Base-by-base conservation (phyloP, 2,888 invertebrate genomes). In the Timema cristinae region DNA sequence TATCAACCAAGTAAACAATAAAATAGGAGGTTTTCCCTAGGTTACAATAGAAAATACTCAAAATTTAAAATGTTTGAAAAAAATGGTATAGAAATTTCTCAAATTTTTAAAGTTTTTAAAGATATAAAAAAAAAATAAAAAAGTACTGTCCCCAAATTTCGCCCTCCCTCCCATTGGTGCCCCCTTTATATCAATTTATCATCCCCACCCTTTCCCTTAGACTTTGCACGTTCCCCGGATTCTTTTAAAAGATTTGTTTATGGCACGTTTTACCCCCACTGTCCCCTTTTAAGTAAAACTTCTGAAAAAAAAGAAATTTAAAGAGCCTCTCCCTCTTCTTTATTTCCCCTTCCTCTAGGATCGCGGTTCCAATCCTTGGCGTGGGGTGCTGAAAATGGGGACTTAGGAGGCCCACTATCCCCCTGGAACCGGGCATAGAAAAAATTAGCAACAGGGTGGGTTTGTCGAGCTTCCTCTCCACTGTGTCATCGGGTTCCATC, bases 201-300 rank as follows among this genome's bases (percentile, higher is more conserved):
- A 76, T 89, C 0, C 87, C 87, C 2, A 99, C 95, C 80, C 99
- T 97, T 48, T 87, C 85, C 99, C 99, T 98, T 98, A 10, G 99
- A 82, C 97, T 98, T 0, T 99, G 84, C 0, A 98, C 98, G 99
- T 99, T 10, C 98, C 98, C 95, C 95, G 0, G 97, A 97, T 82
- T 99, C 98, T n/a, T 82, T 90, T 85, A 86, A 93, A 98, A 71
- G 97, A 98, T 83, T 99, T 99, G 80, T 97, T 96, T 98, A 99
- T 99, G 0, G 99, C 99, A 76, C 91, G 89, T 76, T 91, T 90
- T 0, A 95, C 94, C 83, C 98, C 98, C 77, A 98, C 98, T 1
- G 90, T 89, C 0, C 97, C n/a, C 96, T 75, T 93, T 91, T 0
- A 90, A 89, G 80, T 98, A 99, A 78, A 99, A 98, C 81, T 97